Base-by-base conservation (phyloP, 2,888 invertebrate species). In the Microctonus aethiopoides region DNA sequence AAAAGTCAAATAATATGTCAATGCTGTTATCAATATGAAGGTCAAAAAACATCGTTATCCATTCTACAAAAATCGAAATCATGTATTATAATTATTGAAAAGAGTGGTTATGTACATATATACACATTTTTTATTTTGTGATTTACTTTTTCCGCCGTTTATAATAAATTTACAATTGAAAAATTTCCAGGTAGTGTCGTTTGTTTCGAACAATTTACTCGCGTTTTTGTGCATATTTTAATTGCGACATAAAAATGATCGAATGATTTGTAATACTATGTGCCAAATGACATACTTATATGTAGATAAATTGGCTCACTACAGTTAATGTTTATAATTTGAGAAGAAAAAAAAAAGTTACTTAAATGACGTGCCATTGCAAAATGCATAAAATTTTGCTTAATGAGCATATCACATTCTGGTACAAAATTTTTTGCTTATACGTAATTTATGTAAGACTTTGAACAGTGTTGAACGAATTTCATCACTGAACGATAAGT, bases 281-380 rank as follows among this genome's bases (percentile, higher is more conserved):
- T 61, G 60, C 60, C 60, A 61, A 61, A 61, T 41, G 16, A 41
- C 51, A 41, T 22, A 51, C 22, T 63, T 22, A 26, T 46, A 24
- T 13, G 13, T 16, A 9, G 20, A 34, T 16, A 10, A 59, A 24
- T 60, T 41, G n/a, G 36, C n/a, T 26, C 11, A 39, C 22, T 20
- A 26, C 4, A 10, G 11, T 24, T 39, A 41, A 41, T 39, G n/a
- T 60, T 7, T 36, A 26, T n/a, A n/a, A n/a, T n/a, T n/a, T n/a
- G n/a, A n/a, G n/a, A n/a, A 13, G 5, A 24, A 4, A 10, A 11
- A 7, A 60, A 61, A 41, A 61, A 39, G 39, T 41, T 61, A 61
- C 39, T 39, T 36, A 61, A 61, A 20, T 22, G 24, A 16, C 24
- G 62, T 63, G 62, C 46, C 51, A 46, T 63, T 51, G 51, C 26